phyloP scores from a whole-genome alignment of 1,140 invertebrate species.

The Pinna nobilis region DNA sequence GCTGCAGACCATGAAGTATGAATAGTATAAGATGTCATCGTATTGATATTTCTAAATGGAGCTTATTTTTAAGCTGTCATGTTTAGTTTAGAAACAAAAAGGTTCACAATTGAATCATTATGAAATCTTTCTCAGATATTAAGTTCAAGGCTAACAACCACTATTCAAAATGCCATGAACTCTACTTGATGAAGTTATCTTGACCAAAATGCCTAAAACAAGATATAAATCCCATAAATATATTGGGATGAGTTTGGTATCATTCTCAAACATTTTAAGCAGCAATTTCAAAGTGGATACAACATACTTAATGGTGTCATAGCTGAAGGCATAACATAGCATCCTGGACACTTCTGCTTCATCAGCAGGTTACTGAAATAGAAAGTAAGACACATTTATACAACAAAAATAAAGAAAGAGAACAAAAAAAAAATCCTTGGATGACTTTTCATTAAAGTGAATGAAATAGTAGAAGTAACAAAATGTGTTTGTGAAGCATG shows the following conservation, averaged over 20 bases:
- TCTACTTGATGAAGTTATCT: background rate
- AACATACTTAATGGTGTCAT: conserved; percentile 77
- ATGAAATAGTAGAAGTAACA: background rate
- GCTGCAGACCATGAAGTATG: too few relatives aligned
- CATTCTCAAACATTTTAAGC: background rate
- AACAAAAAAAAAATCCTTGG: background rate
- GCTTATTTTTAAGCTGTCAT: too few relatives aligned
- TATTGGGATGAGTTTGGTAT: background rate
- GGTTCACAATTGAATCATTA: too few relatives aligned
- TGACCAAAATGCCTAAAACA: background rate
- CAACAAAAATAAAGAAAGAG: background rate
- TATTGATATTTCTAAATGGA: too few relatives aligned
- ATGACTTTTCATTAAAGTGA: background rate
- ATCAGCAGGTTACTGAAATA: conserved; percentile 87
- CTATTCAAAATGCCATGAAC: background rate
- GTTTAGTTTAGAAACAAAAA: too few relatives aligned
- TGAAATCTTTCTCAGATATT: background rate
- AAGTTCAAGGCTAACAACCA: background rate
- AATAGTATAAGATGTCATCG: too few relatives aligned
- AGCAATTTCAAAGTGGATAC: background rate
- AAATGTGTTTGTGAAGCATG: too few relatives aligned
- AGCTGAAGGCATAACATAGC: conserved; percentile 94
- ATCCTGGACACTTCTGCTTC: conserved; percentile 88
- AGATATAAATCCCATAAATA: background rate
- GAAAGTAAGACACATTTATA: conserved; percentile 43